phyloP scores from a whole-genome alignment of 2,888 invertebrate genomes.

The Apomyelois bistriatella region DNA sequence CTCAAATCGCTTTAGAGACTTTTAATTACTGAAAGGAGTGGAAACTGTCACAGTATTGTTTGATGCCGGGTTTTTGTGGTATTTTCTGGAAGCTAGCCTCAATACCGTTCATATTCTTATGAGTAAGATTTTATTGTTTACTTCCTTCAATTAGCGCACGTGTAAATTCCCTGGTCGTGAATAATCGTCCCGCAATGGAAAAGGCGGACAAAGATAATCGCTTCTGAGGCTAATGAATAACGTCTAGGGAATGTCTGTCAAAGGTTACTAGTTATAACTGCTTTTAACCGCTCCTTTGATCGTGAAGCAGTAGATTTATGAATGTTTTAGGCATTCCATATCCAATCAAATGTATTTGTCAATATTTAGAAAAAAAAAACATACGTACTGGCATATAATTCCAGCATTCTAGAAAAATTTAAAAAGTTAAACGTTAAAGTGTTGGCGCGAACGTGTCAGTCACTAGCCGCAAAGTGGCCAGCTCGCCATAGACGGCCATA shows the following conservation, averaged over 20 bases:
- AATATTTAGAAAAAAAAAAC: no score
- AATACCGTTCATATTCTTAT: background rate
- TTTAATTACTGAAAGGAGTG: conserved; percentile 2
- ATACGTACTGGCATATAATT: no score
- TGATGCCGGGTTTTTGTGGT: background rate
- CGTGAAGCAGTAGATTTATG: background rate
- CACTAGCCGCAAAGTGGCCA: background rate
- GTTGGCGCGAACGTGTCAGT: background rate
- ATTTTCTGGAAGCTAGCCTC: background rate
- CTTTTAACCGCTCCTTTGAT: background rate
- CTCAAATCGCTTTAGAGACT: conserved; percentile 8
- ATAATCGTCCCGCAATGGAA: conserved; percentile 44
- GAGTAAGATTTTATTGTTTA: conserved; percentile 1
- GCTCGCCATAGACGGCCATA: conserved; percentile 19
- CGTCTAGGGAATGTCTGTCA: conserved; percentile 26
- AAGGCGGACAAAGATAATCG: conserved; percentile 45
- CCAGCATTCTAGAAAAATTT: background rate
- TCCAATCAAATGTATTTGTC: no score
- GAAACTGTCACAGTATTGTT: conserved; percentile 12
- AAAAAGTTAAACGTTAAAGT: background rate
- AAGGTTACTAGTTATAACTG: conserved; percentile 7
- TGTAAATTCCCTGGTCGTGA: conserved; percentile 50
- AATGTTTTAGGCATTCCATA: no score
- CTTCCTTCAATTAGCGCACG: conserved; percentile 26
- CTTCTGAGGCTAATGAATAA: conserved; percentile 27